Base-by-base conservation (phyloP, 2,888 invertebrate genomes). In the Autographa gamma region DNA sequence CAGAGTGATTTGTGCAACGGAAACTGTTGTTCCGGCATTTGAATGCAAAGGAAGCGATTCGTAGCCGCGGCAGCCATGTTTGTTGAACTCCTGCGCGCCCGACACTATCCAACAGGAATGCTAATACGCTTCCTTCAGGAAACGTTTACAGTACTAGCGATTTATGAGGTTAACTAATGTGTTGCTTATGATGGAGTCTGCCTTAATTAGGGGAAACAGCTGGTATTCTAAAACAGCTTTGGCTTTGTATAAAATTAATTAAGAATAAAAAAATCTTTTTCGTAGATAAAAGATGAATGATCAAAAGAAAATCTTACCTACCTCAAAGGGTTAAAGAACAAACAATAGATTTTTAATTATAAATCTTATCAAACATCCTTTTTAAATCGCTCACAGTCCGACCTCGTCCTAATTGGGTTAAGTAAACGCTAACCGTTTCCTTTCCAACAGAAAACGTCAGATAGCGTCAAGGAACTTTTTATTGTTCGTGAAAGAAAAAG, bases 1-100 rank as follows among this genome's bases (percentile, higher is more conserved):
- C 89, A 81, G 83, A 87, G 86, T 90, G 91, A 92, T 91, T 92
- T 90, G 89, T 90, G 83, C 79, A 74, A 76, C 88, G 92, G 92
- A 91, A 91, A 86, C 85, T 82, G 86, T 82, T 81, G 84, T 90
- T 90, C 92, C 91, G 91, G 86, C 84, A 86, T 87, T 86, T 84
- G 84, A 89, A 87, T 87, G 89, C 87, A 82, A 86, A 86, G 92
- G 91, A 92, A 90, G 83, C 85, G 80, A 84, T 84, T 82, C 84
- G 83, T 83, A 81, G 85, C 86, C 79, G 84, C 85, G 84, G 77
- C 87, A 80, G 86, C 84, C 86, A 80, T 86, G 87, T 89, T 89
- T 87, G 86, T 86, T 84, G 84, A 80, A 87, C 88, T 84, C 80
- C 71, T 85, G 81, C 79, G 76, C 76, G 76, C 80, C 77, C 80